These are phyloP conservation scores for Doryteuthis pealeii DNA, from an alignment of 1,140 invertebrate species.

Conservation along the genomic window DNA sequence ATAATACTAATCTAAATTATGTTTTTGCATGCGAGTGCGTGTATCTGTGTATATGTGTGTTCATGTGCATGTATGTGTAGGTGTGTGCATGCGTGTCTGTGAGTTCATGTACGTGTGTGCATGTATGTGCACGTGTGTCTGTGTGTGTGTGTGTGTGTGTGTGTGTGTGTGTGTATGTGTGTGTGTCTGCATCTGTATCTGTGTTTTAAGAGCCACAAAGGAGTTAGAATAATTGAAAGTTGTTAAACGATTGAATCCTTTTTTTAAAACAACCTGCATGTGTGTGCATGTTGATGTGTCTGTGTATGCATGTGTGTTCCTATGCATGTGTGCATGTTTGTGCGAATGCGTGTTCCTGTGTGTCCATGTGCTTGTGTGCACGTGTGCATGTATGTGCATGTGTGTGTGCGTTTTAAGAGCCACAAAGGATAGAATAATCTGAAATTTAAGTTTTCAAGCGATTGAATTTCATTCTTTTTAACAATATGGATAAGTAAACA, in stretches of 20 bases:
- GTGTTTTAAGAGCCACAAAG: not conserved
- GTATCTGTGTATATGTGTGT: not conserved
- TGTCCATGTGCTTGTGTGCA: not conserved
- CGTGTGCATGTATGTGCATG: not conserved
- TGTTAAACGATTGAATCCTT: too few species aligned
- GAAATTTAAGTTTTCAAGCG: too few species aligned
- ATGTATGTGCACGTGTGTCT: not conserved
- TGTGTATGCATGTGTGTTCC: not conserved
- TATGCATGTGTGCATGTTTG: not conserved
- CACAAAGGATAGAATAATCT: not conserved
- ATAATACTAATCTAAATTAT: too few species aligned
- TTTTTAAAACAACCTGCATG: not conserved
- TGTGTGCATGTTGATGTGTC: not conserved
- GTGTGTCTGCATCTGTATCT: not conserved
- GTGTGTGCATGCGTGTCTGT: not conserved
- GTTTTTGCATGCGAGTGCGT: too few species aligned
- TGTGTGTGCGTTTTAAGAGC: not conserved
- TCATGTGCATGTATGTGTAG: not conserved
- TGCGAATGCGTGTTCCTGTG: not conserved
- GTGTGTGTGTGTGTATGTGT: not conserved
- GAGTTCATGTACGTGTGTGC: not conserved
- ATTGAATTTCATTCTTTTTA: too few species aligned
- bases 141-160: not conserved
- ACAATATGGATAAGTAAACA: too few species aligned
- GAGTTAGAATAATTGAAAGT: too few species aligned